Conservation (phyloP, 2,888 invertebrate species). For the Phyllotreta cruciferae region DNA sequence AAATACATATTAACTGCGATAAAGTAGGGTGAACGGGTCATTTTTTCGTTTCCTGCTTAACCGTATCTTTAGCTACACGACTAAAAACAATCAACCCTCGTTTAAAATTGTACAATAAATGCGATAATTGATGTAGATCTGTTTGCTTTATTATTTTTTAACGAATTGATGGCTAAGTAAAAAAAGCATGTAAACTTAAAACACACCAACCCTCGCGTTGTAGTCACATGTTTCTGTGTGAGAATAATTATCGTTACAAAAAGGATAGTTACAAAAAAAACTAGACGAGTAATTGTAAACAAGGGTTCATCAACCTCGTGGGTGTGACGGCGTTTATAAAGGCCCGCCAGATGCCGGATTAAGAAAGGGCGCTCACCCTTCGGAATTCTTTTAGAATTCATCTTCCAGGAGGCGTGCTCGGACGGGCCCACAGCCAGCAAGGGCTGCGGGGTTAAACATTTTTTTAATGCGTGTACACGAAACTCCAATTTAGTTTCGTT, state of each 20-base stretch:
- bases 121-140: too few species aligned
- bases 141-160: too few species aligned
- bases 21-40: background rate
- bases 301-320: conserved; percentile 28
- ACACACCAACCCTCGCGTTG: conserved; percentile 18
- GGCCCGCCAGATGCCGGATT: conserved; percentile 27
- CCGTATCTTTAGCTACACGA: too few species aligned
- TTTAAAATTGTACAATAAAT: too few species aligned
- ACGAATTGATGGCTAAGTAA: background rate
- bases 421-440: background rate
- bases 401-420: conserved; percentile 2
- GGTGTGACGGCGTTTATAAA: conserved; percentile 24
- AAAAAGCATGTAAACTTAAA: too few species aligned
- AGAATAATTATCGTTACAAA: background rate
- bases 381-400: conserved; percentile 15
- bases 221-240: conserved; percentile 1
- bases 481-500: too few species aligned
- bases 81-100: too few species aligned
- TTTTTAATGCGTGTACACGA: too few species aligned
- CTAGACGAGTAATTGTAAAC: conserved; percentile 26
- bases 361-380: conserved; percentile 34
- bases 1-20: conserved; percentile 3
- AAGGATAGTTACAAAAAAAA: conserved; percentile 15
- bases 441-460: too few species aligned
- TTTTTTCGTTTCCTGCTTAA: too few species aligned